phyloP scores from a whole-genome alignment of 1,140 invertebrate species.

The Rhopalosiphum maidis region DNA sequence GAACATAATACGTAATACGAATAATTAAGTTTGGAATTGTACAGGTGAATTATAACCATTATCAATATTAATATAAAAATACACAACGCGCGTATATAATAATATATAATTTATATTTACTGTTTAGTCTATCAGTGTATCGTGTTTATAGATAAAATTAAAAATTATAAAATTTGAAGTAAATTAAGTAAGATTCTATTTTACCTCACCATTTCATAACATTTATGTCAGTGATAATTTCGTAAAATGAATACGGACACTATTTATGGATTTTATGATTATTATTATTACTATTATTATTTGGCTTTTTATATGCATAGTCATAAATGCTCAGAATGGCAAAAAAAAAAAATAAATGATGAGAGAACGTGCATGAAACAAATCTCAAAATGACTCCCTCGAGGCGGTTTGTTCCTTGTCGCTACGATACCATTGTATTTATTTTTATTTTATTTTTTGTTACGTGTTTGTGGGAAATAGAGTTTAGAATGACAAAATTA shows the following conservation, averaged over 20 bases:
- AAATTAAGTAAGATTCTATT: neutral
- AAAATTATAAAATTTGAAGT: neutral
- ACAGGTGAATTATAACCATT: neutral
- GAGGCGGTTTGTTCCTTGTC: constrained; percentile 17
- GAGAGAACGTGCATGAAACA: constrained; percentile 22
- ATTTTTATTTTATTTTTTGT: neutral
- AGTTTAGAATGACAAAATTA: constrained; percentile 3
- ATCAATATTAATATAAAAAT: neutral
- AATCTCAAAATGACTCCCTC: constrained; percentile 36
- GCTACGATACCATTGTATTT: neutral
- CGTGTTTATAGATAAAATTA: neutral
- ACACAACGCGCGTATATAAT: neutral
- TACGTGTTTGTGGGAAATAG: neutral
- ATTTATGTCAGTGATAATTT: neutral
- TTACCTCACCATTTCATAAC: neutral
- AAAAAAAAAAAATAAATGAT: constrained; percentile 24
- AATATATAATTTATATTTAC: neutral
- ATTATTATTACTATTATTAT: constrained; percentile 34
- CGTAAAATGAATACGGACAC: neutral
- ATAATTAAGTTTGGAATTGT: neutral
- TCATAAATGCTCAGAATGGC: constrained; percentile 10
- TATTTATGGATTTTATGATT: constrained; percentile 16
- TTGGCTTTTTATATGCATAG: neutral
- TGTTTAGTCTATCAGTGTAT: neutral
- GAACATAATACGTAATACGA: neutral